Evolutionary conservation across 2,113 vertebrate species (phyloP).

Genomic region (Gnathonemus longibarbis): DNA sequence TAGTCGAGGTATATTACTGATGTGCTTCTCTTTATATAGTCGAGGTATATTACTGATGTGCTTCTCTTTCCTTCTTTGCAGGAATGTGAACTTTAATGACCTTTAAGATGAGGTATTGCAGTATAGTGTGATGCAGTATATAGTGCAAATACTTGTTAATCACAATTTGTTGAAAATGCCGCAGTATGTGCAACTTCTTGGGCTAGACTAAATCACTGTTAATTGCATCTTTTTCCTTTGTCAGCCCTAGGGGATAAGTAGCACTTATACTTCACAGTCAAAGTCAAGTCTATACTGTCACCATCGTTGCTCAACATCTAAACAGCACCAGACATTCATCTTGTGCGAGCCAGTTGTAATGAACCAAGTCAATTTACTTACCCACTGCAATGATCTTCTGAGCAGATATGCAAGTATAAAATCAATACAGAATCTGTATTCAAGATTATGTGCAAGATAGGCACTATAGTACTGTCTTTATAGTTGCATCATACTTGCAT

Average conservation of each 20-base stretch:
- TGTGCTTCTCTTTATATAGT: not conserved
- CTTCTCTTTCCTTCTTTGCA: not conserved
- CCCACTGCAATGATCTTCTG: not conserved
- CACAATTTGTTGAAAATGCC: not conserved
- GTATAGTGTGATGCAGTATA: not conserved
- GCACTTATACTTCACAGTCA: not conserved
- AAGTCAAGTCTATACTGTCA: not conserved
- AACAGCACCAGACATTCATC: not conserved
- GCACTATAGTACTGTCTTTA: not conserved
- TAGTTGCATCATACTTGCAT: not conserved
- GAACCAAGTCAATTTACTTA: not conserved
- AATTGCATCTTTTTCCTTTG: not conserved
- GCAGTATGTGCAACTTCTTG: not conserved
- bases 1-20: no score
- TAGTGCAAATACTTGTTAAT: not conserved
- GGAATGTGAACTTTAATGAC: not conserved
- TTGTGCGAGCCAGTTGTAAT: not conserved
- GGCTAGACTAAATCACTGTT: not conserved
- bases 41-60: no score
- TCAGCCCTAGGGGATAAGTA: not conserved
- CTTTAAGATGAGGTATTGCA: conserved; percentile 4
- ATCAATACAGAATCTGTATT: not conserved
- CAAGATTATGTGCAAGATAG: not conserved
- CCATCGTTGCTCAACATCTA: not conserved
- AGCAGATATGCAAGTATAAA: not conserved